A percentile compares a stretch with the other conserved stretches of the same genome.
Evolutionary conservation across 2,797 vertebrate genomes (phyloP).

Genomic region (Poecilia picta): DNA sequence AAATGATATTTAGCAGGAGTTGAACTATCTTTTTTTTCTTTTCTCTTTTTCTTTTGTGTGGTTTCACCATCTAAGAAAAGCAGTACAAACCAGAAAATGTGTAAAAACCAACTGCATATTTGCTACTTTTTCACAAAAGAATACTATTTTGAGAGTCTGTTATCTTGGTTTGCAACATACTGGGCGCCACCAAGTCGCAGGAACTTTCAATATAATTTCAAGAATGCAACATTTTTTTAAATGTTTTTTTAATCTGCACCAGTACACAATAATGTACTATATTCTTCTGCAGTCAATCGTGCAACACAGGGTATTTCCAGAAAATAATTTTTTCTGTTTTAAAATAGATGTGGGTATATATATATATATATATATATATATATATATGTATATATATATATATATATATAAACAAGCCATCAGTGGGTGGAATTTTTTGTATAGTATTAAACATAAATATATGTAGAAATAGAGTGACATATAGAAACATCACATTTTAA

Average conservation of each 20-base stretch:
- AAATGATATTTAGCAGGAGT: not conserved
- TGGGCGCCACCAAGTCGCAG: not conserved
- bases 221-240: not conserved
- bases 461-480: not conserved
- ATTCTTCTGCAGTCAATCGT: not conserved
- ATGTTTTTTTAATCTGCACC: not conserved
- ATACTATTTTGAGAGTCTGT: not conserved
- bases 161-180: not conserved
- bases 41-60: not conserved
- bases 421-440: not conserved
- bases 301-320: not conserved
- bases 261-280: not conserved
- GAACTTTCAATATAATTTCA: not conserved
- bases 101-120: not conserved
- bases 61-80: not conserved
- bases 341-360: not conserved
- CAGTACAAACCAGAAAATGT: not conserved
- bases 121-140: not conserved
- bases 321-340: not conserved
- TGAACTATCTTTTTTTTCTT: not conserved
- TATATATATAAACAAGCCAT: too few relatives aligned
- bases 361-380: too few relatives aligned
- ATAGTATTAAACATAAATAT: not conserved
- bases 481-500: not conserved
- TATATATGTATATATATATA: too few relatives aligned